These are phyloP conservation scores for Scelioninae gen. 1 DNA, from an alignment of 2,888 invertebrate species.

Conservation along the genomic window DNA sequence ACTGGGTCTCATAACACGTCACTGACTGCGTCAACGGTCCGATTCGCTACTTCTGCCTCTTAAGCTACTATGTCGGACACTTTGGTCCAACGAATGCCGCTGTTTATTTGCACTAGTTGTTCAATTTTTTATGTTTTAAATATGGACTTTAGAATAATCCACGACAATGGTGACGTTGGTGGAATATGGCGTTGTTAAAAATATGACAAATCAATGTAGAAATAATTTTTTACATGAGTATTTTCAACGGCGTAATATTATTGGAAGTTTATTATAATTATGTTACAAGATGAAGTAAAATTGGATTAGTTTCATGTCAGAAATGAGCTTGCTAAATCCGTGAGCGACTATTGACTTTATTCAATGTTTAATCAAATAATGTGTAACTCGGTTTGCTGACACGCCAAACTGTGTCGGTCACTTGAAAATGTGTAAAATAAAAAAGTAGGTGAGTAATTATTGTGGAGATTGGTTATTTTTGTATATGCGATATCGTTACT, in stretches of 20 bases:
- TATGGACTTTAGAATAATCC: constrained; percentile 2
- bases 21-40: constrained; percentile 28
- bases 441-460: constrained; percentile 16
- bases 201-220: constrained; percentile 20
- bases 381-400: not conserved
- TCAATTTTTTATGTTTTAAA: constrained; percentile 28
- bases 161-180: not conserved
- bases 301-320: constrained; percentile 21
- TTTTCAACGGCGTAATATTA: constrained; percentile 1
- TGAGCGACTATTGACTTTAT: constrained; percentile 32
- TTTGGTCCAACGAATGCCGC: constrained; percentile 4
- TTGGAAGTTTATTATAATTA: constrained; percentile 35
- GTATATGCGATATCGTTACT: constrained; percentile 38
- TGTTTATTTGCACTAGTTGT: constrained; percentile 20
- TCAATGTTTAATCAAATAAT: constrained; percentile 28
- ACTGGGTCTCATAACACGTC: constrained; percentile 51
- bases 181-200: constrained; percentile 2
- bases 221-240: constrained; percentile 23
- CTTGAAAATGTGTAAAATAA: not conserved
- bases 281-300: constrained; percentile 13
- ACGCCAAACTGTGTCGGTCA: not conserved
- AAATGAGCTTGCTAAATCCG: constrained; percentile 23
- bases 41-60: constrained; percentile 18
- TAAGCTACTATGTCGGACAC: constrained; percentile 30
- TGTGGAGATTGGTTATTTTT: constrained; percentile 39